Base-by-base conservation (phyloP, 2,113 vertebrate genomes). In the Bombycilla garrulus region DNA sequence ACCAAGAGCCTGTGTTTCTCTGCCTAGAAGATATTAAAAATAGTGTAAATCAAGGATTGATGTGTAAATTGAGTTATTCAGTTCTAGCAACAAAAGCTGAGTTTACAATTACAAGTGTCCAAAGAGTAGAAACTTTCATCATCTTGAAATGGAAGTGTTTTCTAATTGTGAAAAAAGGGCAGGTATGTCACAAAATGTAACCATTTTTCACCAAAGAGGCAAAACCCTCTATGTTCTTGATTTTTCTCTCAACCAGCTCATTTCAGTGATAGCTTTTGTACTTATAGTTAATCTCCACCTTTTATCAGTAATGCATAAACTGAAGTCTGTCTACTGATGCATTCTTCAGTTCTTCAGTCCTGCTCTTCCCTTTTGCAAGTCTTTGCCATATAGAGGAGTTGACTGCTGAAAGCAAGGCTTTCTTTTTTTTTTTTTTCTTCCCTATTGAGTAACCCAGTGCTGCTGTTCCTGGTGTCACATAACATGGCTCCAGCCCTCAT, bases 41-140 rank as follows among this genome's bases (percentile, higher is more conserved):
- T 87, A 82, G 58, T 73, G 62, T 73, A 80, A 93, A 86, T 92
- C 25, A 47, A 53, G 58, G 51, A 88, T 90, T 95, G 79, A 81
- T 45, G 81, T 94, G 74, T 81, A 88, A 93, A 95, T 90, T 51
- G 94, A 78, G 62, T 69, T 86, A 42, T 62, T 95, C 33, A 38
- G 45, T 84, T 86, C 58, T 90, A 50, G 47, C 51, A 88, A 61
- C 15, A 77, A 79, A 89, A 93, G 33, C 48, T 85, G 60, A 73
- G 26, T 83, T 69, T 83, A 73, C 60, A 86, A n/a, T 74, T 88
- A 17, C 21, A 40, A 40, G 38, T 80, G 58, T 88, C 38, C 36
- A 51, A 54, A 82, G 26, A 50, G 28, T 21, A 77, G 71, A 92
- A 72, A 9, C 24, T 83, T 81, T 90, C 82, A 78, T 77, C 15